Conservation (phyloP, 2,888 invertebrate genomes). For the Philopedon plagiatum region DNA sequence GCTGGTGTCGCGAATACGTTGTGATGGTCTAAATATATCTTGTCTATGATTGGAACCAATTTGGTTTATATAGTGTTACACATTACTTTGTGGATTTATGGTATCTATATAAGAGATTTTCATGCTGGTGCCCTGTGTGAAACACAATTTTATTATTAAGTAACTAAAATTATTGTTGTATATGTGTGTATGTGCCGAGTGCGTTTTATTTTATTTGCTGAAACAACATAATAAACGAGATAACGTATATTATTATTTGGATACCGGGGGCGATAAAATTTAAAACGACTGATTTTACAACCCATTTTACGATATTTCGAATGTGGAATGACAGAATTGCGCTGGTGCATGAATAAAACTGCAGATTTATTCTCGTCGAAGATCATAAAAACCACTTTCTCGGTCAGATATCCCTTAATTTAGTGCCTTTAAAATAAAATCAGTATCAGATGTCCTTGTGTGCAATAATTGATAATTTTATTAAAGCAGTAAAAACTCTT, state of each 20-base stretch:
- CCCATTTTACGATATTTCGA: conserved; percentile 16
- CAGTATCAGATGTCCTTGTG: not conserved
- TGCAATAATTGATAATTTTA: not conserved
- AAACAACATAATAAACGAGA: conserved; percentile 17
- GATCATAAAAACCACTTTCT: not conserved
- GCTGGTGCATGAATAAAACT: conserved; percentile 4
- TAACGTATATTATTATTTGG: conserved; percentile 19
- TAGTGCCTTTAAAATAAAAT: not conserved
- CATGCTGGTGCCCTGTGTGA: no score
- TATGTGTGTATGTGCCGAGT: not conserved
- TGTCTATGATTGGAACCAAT: no score
- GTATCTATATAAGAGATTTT: no score
- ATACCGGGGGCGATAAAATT: conserved; percentile 25
- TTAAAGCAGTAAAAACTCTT: no score
- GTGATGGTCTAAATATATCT: no score
- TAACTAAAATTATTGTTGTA: no score
- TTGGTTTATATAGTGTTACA: no score
- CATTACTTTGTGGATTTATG: no score
- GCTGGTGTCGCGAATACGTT: no score
- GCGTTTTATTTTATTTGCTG: conserved; percentile 18
- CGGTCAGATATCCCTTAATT: not conserved
- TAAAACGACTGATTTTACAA: conserved; percentile 15
- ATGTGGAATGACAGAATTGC: conserved; percentile 1
- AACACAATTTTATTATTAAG: no score
- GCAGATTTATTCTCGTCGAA: not conserved